Percentiles rank a stretch among this genome's conserved stretches.
phyloP scores from a whole-genome alignment of 92 coral and sea anemone species.

The Epizoanthus rinbou region DNA sequence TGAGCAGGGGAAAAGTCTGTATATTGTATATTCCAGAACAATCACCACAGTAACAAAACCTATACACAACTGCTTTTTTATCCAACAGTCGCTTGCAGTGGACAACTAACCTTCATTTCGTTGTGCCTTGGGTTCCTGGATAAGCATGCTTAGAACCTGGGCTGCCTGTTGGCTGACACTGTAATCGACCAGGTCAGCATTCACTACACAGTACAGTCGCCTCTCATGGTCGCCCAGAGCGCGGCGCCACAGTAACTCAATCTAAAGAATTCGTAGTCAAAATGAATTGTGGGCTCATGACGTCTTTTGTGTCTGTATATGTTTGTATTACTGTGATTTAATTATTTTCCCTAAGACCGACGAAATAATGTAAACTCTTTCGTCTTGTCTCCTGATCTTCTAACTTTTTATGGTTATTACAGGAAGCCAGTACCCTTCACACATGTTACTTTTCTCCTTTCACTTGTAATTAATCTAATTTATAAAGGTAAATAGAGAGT shows the following conservation, averaged over 20 bases:
- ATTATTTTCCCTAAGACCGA: too few relatives aligned
- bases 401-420: too few relatives aligned
- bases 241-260: conserved; percentile 91
- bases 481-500: too few relatives aligned
- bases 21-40: too few relatives aligned
- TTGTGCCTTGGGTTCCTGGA: conserved; percentile 45
- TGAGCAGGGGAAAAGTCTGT: too few relatives aligned
- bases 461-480: too few relatives aligned
- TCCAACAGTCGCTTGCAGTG: neutral
- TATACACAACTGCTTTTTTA: neutral
- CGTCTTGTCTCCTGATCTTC: too few relatives aligned
- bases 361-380: too few relatives aligned
- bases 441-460: too few relatives aligned
- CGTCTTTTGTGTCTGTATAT: neutral
- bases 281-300: neutral
- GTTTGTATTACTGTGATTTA: too few relatives aligned
- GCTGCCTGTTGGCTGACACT: conserved; percentile 69
- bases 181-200: conserved; percentile 75
- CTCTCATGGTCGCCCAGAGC: conserved; percentile 72
- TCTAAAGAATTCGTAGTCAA: conserved; percentile 30
- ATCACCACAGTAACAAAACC: too few relatives aligned
- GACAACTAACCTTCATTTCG: conserved; percentile 48
- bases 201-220: conserved; percentile 76
- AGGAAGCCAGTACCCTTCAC: too few relatives aligned
- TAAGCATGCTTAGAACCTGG: conserved; percentile 43